A percentile compares a stretch with the other conserved stretches of the same genome.
Conservation (phyloP, 2,888 invertebrate genomes). For the Rhagophthalmus giganteus region DNA sequence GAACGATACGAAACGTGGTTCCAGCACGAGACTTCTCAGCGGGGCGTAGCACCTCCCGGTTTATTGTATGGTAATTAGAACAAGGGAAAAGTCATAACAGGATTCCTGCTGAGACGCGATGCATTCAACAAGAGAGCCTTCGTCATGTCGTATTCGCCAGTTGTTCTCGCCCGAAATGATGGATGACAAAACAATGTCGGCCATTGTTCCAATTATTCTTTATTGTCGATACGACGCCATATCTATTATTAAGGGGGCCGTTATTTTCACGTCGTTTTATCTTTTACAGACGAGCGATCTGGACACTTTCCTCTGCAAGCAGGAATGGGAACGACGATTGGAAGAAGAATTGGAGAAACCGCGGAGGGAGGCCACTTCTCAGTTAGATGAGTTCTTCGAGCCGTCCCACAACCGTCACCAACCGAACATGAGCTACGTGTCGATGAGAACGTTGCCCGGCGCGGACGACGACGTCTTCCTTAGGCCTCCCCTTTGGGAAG, state of each 20-base stretch:
- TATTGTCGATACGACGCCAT: no score
- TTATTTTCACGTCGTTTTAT: no score
- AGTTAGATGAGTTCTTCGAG: slow-evolving; percentile 70
- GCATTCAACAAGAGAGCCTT: slow-evolving; percentile 22
- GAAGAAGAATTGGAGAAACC: slow-evolving; percentile 63
- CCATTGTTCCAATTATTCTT: slow-evolving; percentile 15
- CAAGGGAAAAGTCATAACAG: slow-evolving; percentile 44
- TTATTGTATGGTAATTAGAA: slow-evolving; percentile 52
- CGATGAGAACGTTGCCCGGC: slow-evolving; percentile 59
- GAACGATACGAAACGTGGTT: slow-evolving; percentile 19
- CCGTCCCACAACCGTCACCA: slow-evolving; percentile 33
- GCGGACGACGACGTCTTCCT: slow-evolving; percentile 83
- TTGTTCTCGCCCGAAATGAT: slow-evolving; percentile 44
- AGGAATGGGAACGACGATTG: slow-evolving; percentile 71
- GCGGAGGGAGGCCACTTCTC: slow-evolving; percentile 63
- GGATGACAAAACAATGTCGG: slow-evolving; percentile 38
- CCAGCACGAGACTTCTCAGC: slow-evolving; percentile 43
- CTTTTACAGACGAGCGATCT: slow-evolving; percentile 76
- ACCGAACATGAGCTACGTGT: slow-evolving; percentile 59
- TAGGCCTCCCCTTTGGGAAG: slow-evolving; percentile 88
- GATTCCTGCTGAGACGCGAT: slow-evolving; percentile 35
- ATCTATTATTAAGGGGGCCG: no score
- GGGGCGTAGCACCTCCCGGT: slow-evolving; percentile 49
- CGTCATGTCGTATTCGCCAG: slow-evolving; percentile 26
- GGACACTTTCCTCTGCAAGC: slow-evolving; percentile 78